Evolutionary conservation across 2,113 vertebrate genomes (phyloP).

Genomic region (Oreotrochilus melanogaster): DNA sequence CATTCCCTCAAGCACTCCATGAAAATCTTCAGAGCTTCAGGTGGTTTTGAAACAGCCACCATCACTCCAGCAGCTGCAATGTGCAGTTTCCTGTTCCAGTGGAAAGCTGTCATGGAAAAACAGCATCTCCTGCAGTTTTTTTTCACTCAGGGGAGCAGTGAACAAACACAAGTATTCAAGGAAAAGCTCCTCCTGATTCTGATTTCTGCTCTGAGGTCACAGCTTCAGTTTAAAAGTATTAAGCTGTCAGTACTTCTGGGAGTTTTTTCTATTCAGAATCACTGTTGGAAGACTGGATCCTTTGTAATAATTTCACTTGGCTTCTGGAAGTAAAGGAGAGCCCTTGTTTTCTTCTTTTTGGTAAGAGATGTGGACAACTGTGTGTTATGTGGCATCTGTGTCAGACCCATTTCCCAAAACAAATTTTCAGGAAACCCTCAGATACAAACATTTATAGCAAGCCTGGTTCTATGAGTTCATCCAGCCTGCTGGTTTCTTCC

Average conservation of each 20-base stretch:
- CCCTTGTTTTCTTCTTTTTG: background rate
- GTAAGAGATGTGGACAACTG: background rate
- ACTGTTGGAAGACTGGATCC: background rate
- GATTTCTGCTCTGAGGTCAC: background rate
- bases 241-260: background rate
- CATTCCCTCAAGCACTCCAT: background rate
- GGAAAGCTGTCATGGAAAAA: background rate
- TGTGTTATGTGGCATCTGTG: background rate
- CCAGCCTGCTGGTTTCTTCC: background rate
- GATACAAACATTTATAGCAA: background rate
- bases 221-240: background rate
- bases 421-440: background rate
- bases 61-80: background rate
- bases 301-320: background rate
- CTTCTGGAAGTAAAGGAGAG: background rate
- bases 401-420: background rate
- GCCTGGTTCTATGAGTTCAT: background rate
- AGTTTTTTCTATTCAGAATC: background rate
- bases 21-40: background rate
- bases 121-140: background rate
- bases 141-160: background rate
- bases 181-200: background rate
- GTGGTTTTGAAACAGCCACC: fast-evolving
- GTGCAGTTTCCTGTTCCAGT: background rate
- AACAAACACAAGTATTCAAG: background rate